These are phyloP conservation scores for Buphagus erythrorhynchus DNA, from an alignment of 2,797 vertebrate species.

Conservation along the genomic window DNA sequence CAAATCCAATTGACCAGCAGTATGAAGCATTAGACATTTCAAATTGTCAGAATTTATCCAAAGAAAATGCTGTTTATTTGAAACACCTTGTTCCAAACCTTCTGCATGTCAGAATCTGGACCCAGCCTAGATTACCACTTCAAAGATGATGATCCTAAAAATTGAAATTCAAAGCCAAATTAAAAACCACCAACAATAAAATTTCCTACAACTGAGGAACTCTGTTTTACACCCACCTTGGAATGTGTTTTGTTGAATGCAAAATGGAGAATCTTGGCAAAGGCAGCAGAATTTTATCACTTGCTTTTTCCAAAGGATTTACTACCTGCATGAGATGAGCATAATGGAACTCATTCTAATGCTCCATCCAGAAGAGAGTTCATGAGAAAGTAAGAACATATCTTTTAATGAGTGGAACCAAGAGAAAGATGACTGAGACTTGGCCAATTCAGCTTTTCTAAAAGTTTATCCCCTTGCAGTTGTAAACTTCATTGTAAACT, in stretches of 20 bases:
- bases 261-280: background rate
- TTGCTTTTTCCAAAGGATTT: conserved; percentile 18
- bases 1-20: background rate
- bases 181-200: background rate
- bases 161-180: background rate
- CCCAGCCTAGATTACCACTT: background rate
- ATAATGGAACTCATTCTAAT: background rate
- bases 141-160: background rate
- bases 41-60: background rate
- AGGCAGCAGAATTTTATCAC: background rate
- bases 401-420: background rate
- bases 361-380: background rate
- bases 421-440: background rate
- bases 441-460: background rate
- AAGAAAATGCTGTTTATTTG: background rate
- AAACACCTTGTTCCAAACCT: background rate
- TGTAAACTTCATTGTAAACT: background rate
- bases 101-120: background rate
- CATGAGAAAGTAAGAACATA: background rate
- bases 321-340: background rate
- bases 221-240: background rate
- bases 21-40: background rate
- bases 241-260: background rate
- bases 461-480: background rate
- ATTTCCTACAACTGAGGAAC: background rate